These are phyloP conservation scores for Dicyrtomina minuta DNA, from an alignment of 2,888 invertebrate species.

Conservation along the genomic window DNA sequence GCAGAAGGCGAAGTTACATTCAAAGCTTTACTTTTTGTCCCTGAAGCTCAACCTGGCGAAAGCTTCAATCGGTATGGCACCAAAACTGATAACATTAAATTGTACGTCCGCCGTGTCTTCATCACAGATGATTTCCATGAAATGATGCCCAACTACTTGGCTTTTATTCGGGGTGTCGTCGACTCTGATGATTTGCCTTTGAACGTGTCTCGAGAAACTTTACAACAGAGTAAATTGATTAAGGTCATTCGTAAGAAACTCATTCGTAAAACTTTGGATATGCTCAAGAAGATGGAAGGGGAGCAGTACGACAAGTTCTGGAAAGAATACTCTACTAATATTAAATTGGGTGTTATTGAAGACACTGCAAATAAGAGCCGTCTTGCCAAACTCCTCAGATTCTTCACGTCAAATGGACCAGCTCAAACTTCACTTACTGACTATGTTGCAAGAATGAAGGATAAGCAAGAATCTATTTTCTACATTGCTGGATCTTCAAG, in stretches of 20 bases:
- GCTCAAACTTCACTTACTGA: constrained; percentile 75
- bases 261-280: constrained; percentile 93
- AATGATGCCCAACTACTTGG: constrained; percentile 84
- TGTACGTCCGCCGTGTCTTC: constrained; percentile 96
- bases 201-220: constrained; percentile 95
- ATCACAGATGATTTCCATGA: constrained; percentile 99
- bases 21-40: constrained; percentile 92
- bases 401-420: constrained; percentile 75
- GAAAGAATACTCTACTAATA: constrained; percentile 97
- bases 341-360: constrained; percentile 95
- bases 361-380: constrained; percentile 95
- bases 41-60: constrained; percentile 85
- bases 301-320: constrained; percentile 92
- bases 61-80: constrained; percentile 95
- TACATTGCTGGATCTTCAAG: constrained; percentile 90
- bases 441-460: constrained; percentile 93
- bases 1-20: constrained; percentile 99
- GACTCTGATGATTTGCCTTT: constrained; percentile 98
- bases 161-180: constrained; percentile 93
- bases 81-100: constrained; percentile 89
- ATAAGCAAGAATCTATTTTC: constrained; percentile 90
- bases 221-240: constrained; percentile 97
- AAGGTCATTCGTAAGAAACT: constrained; percentile 99
- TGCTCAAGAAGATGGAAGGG: constrained; percentile 93
- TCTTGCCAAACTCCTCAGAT: constrained; percentile 89